These are phyloP conservation scores for Stichopus horrens DNA, from an alignment of 53 echinoderm and acorn worm genomes.

Conservation along the genomic window DNA sequence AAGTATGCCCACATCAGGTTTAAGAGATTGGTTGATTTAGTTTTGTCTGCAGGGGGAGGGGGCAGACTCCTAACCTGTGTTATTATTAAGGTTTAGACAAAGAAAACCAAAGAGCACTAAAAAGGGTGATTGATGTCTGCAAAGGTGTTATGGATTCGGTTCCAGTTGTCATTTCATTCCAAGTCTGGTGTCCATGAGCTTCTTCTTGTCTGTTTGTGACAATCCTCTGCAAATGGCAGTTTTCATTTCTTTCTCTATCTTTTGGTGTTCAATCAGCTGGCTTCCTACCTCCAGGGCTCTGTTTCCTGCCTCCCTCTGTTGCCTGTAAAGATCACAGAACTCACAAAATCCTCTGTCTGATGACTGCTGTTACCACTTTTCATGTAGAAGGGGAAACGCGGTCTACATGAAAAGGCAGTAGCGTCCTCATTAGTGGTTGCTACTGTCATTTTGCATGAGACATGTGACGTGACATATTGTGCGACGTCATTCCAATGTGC, in stretches of 20 bases:
- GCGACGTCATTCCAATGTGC: conserved; percentile 28
- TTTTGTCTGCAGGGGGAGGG: too few relatives aligned
- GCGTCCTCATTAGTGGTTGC: not conserved
- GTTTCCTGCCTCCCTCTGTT: not conserved
- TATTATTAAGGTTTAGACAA: too few relatives aligned
- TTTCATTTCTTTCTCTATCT: not conserved
- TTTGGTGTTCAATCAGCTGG: not conserved
- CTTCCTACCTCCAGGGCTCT: not conserved
- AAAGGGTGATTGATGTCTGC: too few relatives aligned
- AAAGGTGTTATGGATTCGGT: too few relatives aligned
- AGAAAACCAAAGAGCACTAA: too few relatives aligned
- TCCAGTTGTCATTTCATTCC: too few relatives aligned
- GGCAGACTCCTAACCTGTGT: too few relatives aligned
- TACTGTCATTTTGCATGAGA: not conserved
- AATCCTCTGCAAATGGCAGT: too few relatives aligned
- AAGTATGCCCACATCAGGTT: too few relatives aligned
- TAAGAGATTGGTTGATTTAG: too few relatives aligned
- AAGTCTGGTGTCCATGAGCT: not conserved
- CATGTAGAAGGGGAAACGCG: not conserved
- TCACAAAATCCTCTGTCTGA: not conserved
- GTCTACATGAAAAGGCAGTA: not conserved
- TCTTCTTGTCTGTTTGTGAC: not conserved
- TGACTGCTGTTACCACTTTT: not conserved
- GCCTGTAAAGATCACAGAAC: not conserved
- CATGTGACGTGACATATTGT: not conserved